phyloP scores from a whole-genome alignment of 2,113 vertebrate genomes.

The Dromiciops gliroides region DNA sequence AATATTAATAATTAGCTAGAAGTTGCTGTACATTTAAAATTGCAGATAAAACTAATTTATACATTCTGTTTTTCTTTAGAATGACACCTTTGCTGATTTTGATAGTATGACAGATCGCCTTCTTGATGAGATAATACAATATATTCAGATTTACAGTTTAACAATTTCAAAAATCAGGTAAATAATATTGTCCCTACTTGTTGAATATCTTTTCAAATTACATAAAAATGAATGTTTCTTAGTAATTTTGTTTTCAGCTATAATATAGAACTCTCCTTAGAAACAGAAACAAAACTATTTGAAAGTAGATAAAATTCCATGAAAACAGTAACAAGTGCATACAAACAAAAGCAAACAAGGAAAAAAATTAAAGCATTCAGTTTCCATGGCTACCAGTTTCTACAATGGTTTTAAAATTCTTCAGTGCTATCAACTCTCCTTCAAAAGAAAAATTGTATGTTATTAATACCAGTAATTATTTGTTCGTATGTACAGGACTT shows the following conservation, averaged over 20 bases:
- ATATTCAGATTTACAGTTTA: conserved; percentile 99
- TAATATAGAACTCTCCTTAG: neutral
- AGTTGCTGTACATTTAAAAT: conserved; percentile 58
- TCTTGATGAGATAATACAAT: conserved; percentile 98
- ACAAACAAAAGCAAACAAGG: neutral
- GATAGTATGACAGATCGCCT: conserved; percentile 99
- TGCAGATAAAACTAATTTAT: conserved; percentile 67
- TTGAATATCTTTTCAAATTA: conserved; percentile 60
- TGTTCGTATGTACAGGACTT: neutral
- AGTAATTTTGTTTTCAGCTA: conserved; percentile 25
- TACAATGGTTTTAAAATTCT: neutral
- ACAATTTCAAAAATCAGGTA: conserved; percentile 99
- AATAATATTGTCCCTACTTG: conserved; percentile 44
- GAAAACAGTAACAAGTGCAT: neutral
- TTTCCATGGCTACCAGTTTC: conserved; percentile 6
- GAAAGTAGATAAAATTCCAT: neutral
- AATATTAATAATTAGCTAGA: conserved; percentile 39
- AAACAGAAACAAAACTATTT: neutral
- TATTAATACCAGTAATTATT: conserved; percentile 1
- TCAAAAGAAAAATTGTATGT: neutral
- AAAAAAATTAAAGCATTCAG: conserved; percentile 1
- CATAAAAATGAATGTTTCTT: conserved; percentile 34
- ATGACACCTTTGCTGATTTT: conserved; percentile 99
- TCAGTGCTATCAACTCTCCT: conserved; percentile 8
- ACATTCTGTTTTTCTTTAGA: conserved; percentile 87